Conservation (phyloP, 1,140 invertebrate genomes). For the Zaprionus ghesquierei region DNA sequence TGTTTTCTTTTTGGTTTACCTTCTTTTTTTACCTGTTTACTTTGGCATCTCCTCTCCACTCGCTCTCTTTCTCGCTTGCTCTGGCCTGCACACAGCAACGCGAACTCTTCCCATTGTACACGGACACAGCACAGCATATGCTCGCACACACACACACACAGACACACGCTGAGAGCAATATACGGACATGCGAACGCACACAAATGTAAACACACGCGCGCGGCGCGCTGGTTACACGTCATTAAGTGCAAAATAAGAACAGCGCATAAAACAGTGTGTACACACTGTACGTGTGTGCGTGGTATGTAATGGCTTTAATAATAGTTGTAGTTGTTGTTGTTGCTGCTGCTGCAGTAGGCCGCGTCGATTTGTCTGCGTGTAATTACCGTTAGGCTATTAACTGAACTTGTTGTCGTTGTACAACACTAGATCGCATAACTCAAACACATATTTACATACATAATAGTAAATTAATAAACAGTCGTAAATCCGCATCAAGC, state of each 20-base stretch:
- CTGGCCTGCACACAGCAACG: slow-evolving; percentile 38
- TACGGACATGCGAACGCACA: slow-evolving; percentile 31
- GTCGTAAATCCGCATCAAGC: slow-evolving; percentile 28
- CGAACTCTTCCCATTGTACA: slow-evolving; percentile 44
- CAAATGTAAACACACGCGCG: slow-evolving; percentile 64
- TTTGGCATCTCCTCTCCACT: slow-evolving; percentile 41
- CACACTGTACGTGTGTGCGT: neutral
- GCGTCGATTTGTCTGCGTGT: neutral
- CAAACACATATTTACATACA: neutral
- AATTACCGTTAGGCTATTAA: slow-evolving; percentile 33
- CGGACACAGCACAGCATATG: slow-evolving; percentile 18
- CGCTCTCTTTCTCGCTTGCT: neutral
- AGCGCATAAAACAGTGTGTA: slow-evolving; percentile 56
- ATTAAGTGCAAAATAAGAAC: slow-evolving; percentile 79
- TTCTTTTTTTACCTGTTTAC: slow-evolving; percentile 73
- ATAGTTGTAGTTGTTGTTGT: slow-evolving; percentile 10
- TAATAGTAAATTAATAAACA: slow-evolving; percentile 28
- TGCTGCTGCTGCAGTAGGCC: slow-evolving; percentile 31
- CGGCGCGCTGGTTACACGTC: slow-evolving; percentile 68
- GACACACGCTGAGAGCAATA: neutral
- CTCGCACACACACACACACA: slow-evolving; percentile 11
- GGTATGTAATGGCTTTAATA: slow-evolving; percentile 21
- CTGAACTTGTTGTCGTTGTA: slow-evolving; percentile 5
- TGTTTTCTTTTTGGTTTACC: slow-evolving; percentile 63
- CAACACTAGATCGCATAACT: slow-evolving; percentile 27